Base-by-base conservation (phyloP, 2,113 vertebrate genomes). In the Corythornis madagascariensis region DNA sequence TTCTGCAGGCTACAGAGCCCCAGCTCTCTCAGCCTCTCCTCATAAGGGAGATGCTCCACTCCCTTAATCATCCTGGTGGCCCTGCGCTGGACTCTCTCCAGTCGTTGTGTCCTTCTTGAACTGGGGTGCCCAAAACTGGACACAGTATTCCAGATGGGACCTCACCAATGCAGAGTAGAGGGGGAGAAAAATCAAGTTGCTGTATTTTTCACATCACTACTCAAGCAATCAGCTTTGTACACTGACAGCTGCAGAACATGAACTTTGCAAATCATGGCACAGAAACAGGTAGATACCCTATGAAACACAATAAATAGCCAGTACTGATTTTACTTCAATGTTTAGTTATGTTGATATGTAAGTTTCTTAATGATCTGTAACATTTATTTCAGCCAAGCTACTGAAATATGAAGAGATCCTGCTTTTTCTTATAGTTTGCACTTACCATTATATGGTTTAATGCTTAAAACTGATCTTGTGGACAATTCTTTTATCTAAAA, bases 401-500 rank as follows among this genome's bases (percentile, higher is more conserved):
- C 61, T 83, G 48, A 67, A 87, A 87, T 71, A 55, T 63, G 85
- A 93, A 75, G 4, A 42, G 60, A 52, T 28, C 17, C 13, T 74
- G 47, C 3, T 50, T 74, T 74, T 93, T 24, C 28, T 87, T 60
- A 35, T 18, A 22, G 24, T 45, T 52, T 64, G 13, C 66, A 90
- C 96, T 90, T 97, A 99, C 99, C 98, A 93, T 97, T 97, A 52
- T 92, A 74, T 16, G 98, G 97, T 57, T 90, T 95, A 29, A 96
- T 28, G 83, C 80, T 96, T 45, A 92, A 86, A 55, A 96, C 77
- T 21, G 97, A 95, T 81, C 94, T 98, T 29, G 93, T 93, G 65
- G 98, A 83, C 60, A 98, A 92, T 22, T 97, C 98, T 93, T 96
- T 98, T 74, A 99, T 98, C 99, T 99, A 96, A 67, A 96, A 96